Base-by-base conservation (phyloP, 2,113 vertebrate species). In the Chunga burmeisteri region DNA sequence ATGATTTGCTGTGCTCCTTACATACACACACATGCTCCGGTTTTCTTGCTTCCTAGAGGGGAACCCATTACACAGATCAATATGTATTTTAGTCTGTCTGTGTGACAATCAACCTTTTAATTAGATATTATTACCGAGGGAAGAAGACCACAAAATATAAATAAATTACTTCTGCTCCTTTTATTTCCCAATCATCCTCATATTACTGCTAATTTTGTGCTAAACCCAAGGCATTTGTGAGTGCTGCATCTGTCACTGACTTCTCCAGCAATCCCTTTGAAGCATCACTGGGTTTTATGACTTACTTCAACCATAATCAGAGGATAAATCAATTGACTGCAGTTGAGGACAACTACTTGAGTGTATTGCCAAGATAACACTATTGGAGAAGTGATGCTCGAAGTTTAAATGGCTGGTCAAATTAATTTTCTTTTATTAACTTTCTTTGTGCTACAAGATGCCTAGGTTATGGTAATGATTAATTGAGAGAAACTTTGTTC, bases 211-310 rank as follows among this genome's bases (percentile, higher is more conserved):
- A 50, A 17, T 85, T 58, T 91, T 11, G 25, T 77, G 34, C 11
- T 86, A 70, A 92, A 66, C 20, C 6, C 14, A 62, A 65, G 13
- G 47, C 5, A 9, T 50, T 38, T 74, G 4, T n/a, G 16, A 50
- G 10, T 38, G 29, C 4, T 47, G 18, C 47, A 86, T 44, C 46
- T 81, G 58, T 70, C 66, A 71, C 46, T 44, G 34, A 63, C 38
- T 86, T 91, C 65, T 74, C 50, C 55, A 67, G 56, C 36, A 77
- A 71, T 58, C 34, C 8, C 44, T 91, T 93, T 81, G 50, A 91
- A 93, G 26, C 42, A 55, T 65, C 23, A 34, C 30, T 32, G 73
- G 6, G 82, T 95, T 95, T 95, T 73, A 91, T 90, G 36, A 92
- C 23, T 17, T 79, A 6, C 38, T 89, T 80, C 25, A 77, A 14